Percentiles rank a stretch among this genome's conserved stretches.
Conservation (phyloP, 1,140 invertebrate genomes). For the Pseudobourletiella spinata region DNA sequence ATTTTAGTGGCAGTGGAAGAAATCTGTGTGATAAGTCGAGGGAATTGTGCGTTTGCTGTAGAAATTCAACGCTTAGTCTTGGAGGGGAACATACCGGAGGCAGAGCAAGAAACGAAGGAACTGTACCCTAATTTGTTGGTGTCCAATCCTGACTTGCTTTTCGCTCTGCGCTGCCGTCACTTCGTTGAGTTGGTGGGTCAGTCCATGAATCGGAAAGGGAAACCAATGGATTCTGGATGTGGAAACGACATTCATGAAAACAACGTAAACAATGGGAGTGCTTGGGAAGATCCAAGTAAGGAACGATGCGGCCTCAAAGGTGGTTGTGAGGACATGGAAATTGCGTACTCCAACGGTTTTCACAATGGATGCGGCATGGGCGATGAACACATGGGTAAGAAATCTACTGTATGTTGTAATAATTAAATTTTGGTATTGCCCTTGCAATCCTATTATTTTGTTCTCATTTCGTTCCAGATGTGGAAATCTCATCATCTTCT, state of each 20-base stretch:
- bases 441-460: too few relatives aligned
- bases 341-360: conserved; percentile 46
- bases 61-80: conserved; percentile 89
- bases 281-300: conserved; percentile 20
- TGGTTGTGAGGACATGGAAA: conserved; percentile 34
- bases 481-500: conserved; percentile 33
- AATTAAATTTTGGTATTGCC: neutral
- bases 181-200: conserved; percentile 69
- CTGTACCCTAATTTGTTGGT: conserved; percentile 86
- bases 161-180: conserved; percentile 91
- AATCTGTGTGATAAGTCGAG: neutral
- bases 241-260: conserved; percentile 37
- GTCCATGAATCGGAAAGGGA: conserved; percentile 44
- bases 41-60: conserved; percentile 39
- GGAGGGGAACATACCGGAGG: conserved; percentile 85
- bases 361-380: conserved; percentile 54
- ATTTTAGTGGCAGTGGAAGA: neutral
- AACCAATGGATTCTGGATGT: conserved; percentile 3
- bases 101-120: conserved; percentile 77
- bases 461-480: conserved; percentile 21
- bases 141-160: conserved; percentile 78
- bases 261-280: conserved; percentile 25
- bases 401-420: neutral
- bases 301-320: conserved; percentile 2
- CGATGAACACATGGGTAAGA: conserved; percentile 33